A percentile compares a stretch with the other conserved stretches of the same genome.
Conservation (phyloP, 2,113 vertebrate genomes). For the Seriola dumerili region DNA sequence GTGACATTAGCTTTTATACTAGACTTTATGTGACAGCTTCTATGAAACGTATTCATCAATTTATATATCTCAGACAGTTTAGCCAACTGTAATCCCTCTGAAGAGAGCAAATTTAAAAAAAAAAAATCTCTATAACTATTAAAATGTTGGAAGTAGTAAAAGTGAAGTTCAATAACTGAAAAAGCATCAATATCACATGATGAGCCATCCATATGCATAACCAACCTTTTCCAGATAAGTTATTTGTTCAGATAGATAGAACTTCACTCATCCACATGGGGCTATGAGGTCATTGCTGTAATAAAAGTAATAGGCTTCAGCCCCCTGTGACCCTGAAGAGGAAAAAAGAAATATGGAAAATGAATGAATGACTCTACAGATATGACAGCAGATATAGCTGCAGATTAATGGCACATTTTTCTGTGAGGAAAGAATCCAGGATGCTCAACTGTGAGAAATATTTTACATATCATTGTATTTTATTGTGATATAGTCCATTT, state of each 20-base stretch:
- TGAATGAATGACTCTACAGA: constrained; percentile 43
- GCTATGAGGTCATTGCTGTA: constrained; percentile 46
- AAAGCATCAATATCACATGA: constrained; percentile 9
- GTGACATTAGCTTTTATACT: neutral
- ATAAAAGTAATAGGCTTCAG: constrained; percentile 51
- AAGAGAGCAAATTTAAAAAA: constrained; percentile 16
- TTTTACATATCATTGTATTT: neutral
- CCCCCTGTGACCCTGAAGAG: constrained; percentile 33
- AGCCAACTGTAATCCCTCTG: neutral
- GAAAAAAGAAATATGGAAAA: constrained; percentile 52
- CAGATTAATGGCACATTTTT: constrained; percentile 19
- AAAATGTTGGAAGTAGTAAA: constrained; percentile 16
- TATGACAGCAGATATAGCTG: constrained; percentile 33
- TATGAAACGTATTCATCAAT: constrained; percentile 9
- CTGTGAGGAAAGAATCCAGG: constrained; percentile 9
- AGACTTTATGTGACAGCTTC: neutral
- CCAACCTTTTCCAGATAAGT: constrained; percentile 29
- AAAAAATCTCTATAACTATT: constrained; percentile 9
- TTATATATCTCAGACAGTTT: neutral
- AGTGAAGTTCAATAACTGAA: constrained; percentile 3
- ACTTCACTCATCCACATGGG: constrained; percentile 24
- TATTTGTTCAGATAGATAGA: constrained; percentile 39
- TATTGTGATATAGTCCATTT: constrained; percentile 10
- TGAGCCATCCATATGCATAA: constrained; percentile 44
- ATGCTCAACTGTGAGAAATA: neutral